Conservation (phyloP, 2,888 invertebrate species). For the Calliscelio sp. region DNA sequence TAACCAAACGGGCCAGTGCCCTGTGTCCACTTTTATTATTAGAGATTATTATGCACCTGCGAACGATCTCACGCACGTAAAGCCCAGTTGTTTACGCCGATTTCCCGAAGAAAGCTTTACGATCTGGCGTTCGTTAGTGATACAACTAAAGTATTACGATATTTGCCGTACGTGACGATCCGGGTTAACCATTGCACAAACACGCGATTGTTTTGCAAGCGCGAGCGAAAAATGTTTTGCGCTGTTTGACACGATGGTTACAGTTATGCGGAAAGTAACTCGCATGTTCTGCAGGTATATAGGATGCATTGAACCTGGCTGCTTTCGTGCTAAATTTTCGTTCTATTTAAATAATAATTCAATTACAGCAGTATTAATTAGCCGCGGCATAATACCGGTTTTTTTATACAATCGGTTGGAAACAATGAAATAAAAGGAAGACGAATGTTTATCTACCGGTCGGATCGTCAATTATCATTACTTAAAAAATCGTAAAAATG, state of each 20-base stretch:
- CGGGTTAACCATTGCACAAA: constrained; percentile 43
- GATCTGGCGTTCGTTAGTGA: constrained; percentile 69
- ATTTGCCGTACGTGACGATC: constrained; percentile 78
- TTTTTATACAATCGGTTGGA: too few species aligned
- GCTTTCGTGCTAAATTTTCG: too few species aligned
- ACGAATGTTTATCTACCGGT: too few species aligned
- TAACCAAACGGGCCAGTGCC: constrained; percentile 53
- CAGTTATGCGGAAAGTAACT: constrained; percentile 45
- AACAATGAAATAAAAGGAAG: too few species aligned
- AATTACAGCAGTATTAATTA: too few species aligned
- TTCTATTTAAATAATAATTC: too few species aligned
- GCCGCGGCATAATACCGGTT: too few species aligned
- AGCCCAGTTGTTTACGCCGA: constrained; percentile 57
- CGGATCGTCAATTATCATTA: too few species aligned
- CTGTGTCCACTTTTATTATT: constrained; percentile 72
- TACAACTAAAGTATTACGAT: constrained; percentile 75
- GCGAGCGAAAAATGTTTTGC: constrained; percentile 37
- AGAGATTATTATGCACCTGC: constrained; percentile 75
- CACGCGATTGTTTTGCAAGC: constrained; percentile 48
- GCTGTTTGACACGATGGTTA: constrained; percentile 38
- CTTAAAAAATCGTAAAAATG: too few species aligned
- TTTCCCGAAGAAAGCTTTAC: constrained; percentile 72
- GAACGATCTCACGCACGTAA: constrained; percentile 67
- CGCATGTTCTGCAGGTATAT: too few species aligned
- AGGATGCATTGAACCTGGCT: too few species aligned